phyloP scores from a whole-genome alignment of 2,113 vertebrate species.

The Tachysurus fulvidraco region DNA sequence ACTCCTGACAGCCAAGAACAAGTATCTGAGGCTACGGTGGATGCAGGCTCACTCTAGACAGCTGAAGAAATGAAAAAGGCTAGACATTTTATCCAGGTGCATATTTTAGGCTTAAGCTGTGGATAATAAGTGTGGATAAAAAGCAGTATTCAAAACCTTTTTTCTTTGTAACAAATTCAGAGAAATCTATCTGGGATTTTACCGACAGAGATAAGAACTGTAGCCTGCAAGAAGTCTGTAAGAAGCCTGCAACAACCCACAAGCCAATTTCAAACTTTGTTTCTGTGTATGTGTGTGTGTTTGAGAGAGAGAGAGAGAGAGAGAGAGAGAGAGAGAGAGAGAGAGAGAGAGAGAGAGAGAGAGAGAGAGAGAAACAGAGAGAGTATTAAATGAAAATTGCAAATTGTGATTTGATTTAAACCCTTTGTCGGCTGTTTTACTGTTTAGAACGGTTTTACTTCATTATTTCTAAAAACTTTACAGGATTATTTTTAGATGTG shows the following conservation, averaged over 20 bases:
- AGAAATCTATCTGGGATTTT: neutral
- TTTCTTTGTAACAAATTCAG: neutral
- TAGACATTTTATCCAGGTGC: too few species aligned
- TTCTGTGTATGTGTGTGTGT: neutral
- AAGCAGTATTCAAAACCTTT: neutral
- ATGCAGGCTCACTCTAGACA: neutral
- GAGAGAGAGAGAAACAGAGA: too few species aligned
- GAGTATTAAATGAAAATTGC: neutral
- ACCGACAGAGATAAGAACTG: neutral
- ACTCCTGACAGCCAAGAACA: neutral
- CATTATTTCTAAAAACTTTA: neutral
- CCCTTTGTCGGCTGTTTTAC: neutral
- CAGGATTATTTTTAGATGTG: neutral
- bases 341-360: neutral
- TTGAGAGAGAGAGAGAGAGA: neutral
- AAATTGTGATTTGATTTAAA: neutral
- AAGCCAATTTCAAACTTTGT: neutral
- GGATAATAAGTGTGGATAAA: neutral
- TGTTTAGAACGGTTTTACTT: neutral
- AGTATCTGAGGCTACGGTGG: neutral
- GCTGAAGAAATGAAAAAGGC: neutral
- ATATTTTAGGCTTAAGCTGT: neutral
- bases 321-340: too few species aligned
- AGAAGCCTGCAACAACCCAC: neutral
- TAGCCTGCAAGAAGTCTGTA: neutral